These are phyloP conservation scores for Dicycla oo DNA, from an alignment of 2,888 invertebrate genomes.

Conservation along the genomic window DNA sequence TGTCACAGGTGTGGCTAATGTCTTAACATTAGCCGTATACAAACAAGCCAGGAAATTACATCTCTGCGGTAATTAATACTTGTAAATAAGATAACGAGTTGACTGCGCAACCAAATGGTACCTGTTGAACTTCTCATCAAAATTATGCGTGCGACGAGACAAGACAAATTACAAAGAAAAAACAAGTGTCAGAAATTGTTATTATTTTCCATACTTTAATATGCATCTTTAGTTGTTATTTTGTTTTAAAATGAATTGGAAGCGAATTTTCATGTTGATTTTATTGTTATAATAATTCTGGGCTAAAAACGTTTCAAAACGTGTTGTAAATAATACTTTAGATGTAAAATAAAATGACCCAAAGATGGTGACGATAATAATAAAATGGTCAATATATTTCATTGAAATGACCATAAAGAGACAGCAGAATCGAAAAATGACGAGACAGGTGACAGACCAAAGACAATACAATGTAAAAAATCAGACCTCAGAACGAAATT, in stretches of 20 bases:
- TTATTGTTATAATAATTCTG: slow-evolving; percentile 10
- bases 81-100: not conserved
- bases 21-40: not conserved
- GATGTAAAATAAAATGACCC: not conserved
- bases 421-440: not conserved
- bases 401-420: not conserved
- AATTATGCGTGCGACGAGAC: not conserved
- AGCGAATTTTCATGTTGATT: slow-evolving; percentile 1
- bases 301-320: not conserved
- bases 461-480: not conserved
- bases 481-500: slow-evolving; percentile 4
- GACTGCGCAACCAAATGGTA: slow-evolving; percentile 9
- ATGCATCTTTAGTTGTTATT: slow-evolving; percentile 2
- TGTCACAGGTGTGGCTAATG: slow-evolving; percentile 15
- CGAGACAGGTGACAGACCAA: not conserved
- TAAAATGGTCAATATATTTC: not conserved
- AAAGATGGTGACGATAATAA: no score
- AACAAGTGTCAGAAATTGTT: not conserved
- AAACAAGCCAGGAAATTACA: slow-evolving; percentile 24
- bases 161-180: not conserved
- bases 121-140: not conserved
- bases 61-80: slow-evolving; percentile 14
- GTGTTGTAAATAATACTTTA: not conserved
- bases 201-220: not conserved
- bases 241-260: not conserved